Evolutionary conservation across 1,140 invertebrate species (phyloP).

Genomic region (Drosophila auraria): DNA sequence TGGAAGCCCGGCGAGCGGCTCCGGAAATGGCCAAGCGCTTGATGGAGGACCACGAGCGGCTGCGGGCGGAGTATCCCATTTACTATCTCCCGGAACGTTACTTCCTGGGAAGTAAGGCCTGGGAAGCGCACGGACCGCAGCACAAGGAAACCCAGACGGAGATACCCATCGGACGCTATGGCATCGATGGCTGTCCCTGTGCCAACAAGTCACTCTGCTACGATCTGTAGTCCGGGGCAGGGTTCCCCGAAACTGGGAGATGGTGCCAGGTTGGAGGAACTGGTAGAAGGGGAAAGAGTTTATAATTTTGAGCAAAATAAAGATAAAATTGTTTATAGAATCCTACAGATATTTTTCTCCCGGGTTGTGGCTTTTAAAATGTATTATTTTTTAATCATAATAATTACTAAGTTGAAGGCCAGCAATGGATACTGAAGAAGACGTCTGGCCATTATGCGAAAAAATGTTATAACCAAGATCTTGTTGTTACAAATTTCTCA

Average conservation of each 20-base stretch:
- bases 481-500: neutral
- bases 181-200: constrained; percentile 73
- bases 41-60: constrained; percentile 48
- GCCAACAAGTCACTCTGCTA: constrained; percentile 54
- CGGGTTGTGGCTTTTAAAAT: no score
- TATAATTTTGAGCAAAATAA: neutral
- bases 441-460: no score
- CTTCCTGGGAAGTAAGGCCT: constrained; percentile 18
- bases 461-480: no score
- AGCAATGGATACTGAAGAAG: no score
- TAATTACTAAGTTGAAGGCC: no score
- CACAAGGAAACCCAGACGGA: constrained; percentile 64
- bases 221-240: constrained; percentile 30
- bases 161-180: constrained; percentile 49
- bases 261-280: no score
- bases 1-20: constrained; percentile 28
- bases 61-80: constrained; percentile 32
- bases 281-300: neutral
- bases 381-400: no score
- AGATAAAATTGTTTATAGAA: no score
- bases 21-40: constrained; percentile 44
- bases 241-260: neutral
- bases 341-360: neutral
- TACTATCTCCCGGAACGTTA: constrained; percentile 64
- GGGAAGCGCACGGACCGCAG: constrained; percentile 20